A percentile compares a stretch with the other conserved stretches of the same genome.
These are phyloP conservation scores for Coelopa frigida DNA, from an alignment of 1,140 invertebrate genomes.

Conservation along the genomic window DNA sequence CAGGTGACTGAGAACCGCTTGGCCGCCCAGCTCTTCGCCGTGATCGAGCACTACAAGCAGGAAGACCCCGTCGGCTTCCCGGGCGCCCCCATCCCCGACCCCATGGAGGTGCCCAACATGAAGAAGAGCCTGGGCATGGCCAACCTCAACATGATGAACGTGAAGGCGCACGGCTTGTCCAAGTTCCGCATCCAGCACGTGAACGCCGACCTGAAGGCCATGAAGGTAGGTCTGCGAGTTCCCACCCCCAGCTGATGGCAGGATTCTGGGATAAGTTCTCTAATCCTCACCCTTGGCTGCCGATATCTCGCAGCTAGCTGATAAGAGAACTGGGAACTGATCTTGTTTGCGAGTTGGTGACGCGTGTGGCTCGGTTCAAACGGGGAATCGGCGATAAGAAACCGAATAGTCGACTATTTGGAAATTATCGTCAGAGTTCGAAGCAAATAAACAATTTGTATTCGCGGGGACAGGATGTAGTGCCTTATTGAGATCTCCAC, in stretches of 20 bases:
- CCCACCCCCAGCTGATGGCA: too few relatives aligned
- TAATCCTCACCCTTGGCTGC: too few relatives aligned
- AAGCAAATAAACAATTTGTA: too few relatives aligned
- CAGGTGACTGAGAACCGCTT: constrained; percentile 54
- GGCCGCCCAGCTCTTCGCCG: constrained; percentile 59
- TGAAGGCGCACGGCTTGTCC: constrained; percentile 64
- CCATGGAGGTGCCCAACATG: constrained; percentile 69
- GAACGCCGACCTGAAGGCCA: constrained; percentile 56
- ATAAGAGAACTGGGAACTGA: too few relatives aligned
- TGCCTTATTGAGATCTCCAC: too few relatives aligned
- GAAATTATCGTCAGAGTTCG: too few relatives aligned
- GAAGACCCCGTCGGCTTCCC: constrained; percentile 70
- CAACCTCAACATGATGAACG: constrained; percentile 62
- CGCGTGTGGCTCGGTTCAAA: too few relatives aligned
- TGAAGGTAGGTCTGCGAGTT: constrained; percentile 59
- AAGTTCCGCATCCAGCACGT: constrained; percentile 67
- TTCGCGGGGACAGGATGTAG: too few relatives aligned
- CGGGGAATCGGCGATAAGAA: too few relatives aligned
- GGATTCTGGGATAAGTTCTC: too few relatives aligned
- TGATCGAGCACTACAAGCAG: constrained; percentile 77
- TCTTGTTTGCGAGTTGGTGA: too few relatives aligned
- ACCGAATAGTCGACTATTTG: too few relatives aligned
- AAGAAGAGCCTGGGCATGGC: constrained; percentile 62
- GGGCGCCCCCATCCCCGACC: constrained; percentile 66
- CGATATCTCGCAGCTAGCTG: background rate